Evolutionary conservation across 2,113 vertebrate species (phyloP).

Genomic region (Eolophus roseicapilla): DNA sequence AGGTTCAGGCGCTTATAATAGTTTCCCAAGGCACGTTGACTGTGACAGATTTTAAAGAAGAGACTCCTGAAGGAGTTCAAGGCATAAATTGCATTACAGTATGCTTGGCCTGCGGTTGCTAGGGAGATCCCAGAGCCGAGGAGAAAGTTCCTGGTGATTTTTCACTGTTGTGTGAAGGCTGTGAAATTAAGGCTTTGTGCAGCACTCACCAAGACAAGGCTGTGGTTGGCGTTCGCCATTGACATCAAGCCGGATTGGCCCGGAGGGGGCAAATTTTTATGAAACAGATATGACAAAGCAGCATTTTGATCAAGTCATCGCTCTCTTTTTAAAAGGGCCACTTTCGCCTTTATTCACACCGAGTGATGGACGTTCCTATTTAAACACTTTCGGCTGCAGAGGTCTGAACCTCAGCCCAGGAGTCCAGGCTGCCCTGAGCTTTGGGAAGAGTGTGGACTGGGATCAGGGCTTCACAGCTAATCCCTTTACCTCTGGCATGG

Average conservation of each 20-base stretch:
- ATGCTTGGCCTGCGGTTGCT: slow-evolving; percentile 70
- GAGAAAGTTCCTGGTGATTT: slow-evolving; percentile 70
- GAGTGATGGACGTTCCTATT: slow-evolving; percentile 36
- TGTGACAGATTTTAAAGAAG: slow-evolving; percentile 71
- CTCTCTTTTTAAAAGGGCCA: not conserved
- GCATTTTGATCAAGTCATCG: slow-evolving; percentile 65
- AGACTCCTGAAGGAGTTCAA: slow-evolving; percentile 70
- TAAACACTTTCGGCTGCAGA: slow-evolving; percentile 46
- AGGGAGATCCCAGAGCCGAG: slow-evolving; percentile 59
- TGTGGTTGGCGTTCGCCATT: slow-evolving; percentile 45
- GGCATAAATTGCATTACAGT: slow-evolving; percentile 76
- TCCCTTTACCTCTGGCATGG: slow-evolving; percentile 38
- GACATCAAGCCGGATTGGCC: slow-evolving; percentile 49
- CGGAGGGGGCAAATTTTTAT: slow-evolving; percentile 58
- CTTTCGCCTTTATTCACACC: not conserved
- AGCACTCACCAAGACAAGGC: slow-evolving; percentile 31
- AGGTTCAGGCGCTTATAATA: slow-evolving; percentile 61
- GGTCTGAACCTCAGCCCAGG: not conserved
- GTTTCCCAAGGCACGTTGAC: slow-evolving; percentile 72
- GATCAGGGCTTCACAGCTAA: slow-evolving; percentile 38
- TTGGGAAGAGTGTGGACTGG: slow-evolving; percentile 10
- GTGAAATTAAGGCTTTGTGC: slow-evolving; percentile 68
- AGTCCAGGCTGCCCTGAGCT: slow-evolving; percentile 4
- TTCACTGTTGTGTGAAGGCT: slow-evolving; percentile 66
- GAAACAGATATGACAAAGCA: slow-evolving; percentile 69